Conservation (phyloP, 2,797 vertebrate genomes). For the Xyrichtys novacula region DNA sequence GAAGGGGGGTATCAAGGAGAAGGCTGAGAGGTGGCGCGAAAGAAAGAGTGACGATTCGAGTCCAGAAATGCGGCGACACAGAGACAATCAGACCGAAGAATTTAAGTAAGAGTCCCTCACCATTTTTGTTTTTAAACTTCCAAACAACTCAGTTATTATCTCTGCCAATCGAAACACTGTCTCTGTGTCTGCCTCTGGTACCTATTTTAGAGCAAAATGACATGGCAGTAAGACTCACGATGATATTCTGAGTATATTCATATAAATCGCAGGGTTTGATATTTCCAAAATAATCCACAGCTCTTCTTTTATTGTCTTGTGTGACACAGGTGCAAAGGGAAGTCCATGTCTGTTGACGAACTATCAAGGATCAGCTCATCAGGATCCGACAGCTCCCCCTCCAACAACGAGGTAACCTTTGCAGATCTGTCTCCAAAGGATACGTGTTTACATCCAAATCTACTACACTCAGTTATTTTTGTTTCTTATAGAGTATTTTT, state of each 20-base stretch:
- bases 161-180: too few relatives aligned
- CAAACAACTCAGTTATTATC: too few relatives aligned
- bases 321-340: conserved; percentile 66
- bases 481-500: not conserved
- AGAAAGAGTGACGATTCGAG: conserved; percentile 75
- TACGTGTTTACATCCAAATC: not conserved
- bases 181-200: too few relatives aligned
- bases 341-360: conserved; percentile 86
- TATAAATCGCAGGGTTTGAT: not conserved
- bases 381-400: conserved; percentile 79
- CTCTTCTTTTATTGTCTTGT: conserved; percentile 15
- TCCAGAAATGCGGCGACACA: conserved; percentile 47
- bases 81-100: not conserved
- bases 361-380: conserved; percentile 80
- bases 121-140: too few relatives aligned
- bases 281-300: not conserved
- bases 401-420: conserved; percentile 76
- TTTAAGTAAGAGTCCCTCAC: conserved; percentile 63
- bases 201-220: not conserved
- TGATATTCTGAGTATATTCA: not conserved
- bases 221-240: not conserved
- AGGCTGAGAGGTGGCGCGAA: conserved; percentile 89
- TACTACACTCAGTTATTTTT: not conserved
- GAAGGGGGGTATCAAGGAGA: conserved; percentile 80
- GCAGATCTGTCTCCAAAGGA: not conserved